Evolutionary conservation across 2,113 vertebrate species (phyloP), one percentile per base, ranked within the genome.

Genomic region (Girardinichthys multiradiatus): DNA sequence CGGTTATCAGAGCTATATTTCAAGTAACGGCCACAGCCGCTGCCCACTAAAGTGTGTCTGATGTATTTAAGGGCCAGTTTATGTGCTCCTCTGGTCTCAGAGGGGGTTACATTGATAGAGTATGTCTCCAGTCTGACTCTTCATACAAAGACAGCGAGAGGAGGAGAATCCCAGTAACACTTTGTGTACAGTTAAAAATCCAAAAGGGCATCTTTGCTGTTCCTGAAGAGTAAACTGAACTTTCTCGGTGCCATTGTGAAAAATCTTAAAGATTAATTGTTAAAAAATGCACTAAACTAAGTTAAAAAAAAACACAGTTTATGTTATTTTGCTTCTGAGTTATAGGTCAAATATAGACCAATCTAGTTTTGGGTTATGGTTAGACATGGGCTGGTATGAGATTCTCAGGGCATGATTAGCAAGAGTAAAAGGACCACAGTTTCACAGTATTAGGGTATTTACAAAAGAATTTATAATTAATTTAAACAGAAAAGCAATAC

Each of bases 31-130:
- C 39, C 26, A 87, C 86, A 89, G 91, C 63, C 76, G 92, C 87
- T n/a, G 33, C 77, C 91, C 86, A 90, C 92, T 87, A 91, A 89
- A 91, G 84, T 87, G 90, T 90, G 87, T 76, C 91, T 37, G 82
- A 92, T 91, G 89, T 73, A 74, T 94, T 90, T 90, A 90, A 91
- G 82, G 90, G 90, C 86, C 84, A 87, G 88, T 94, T 87, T 91
- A 89, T 92, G 91, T 92, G 88, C 91, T 85, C 86, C 90, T 88
- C 74, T 80, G 92, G 87, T 92, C 87, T 94, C 86, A 87, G 70
- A 86, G 86, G 90, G 71, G 89, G 90, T 90, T 91, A 69, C 86
- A 80, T 90, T 91, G 92, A 94, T 92, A 84, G 88, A 92, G 92
- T 92, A 88, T 82, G 84, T 81, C 81, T 76, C 57, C 91, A 72